phyloP scores from a whole-genome alignment of 2,797 vertebrate species.

The Chromobotia macracanthus region DNA sequence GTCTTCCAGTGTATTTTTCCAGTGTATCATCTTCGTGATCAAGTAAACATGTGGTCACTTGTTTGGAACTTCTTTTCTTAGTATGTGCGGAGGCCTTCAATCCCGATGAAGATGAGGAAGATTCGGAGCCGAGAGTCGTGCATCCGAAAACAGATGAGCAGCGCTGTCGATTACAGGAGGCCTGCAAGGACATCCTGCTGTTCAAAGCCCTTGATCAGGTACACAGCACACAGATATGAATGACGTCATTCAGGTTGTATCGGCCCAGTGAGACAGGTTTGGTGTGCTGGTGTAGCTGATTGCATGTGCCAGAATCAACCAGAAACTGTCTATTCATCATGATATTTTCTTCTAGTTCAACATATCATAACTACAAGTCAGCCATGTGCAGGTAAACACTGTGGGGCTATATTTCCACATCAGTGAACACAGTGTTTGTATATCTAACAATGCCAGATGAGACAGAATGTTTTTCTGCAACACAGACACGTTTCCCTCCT shows the following conservation, averaged over 20 bases:
- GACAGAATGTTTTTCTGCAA: background rate
- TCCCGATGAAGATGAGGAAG: constrained; percentile 96
- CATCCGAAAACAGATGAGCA: constrained; percentile 97
- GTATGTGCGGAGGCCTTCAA: constrained; percentile 97
- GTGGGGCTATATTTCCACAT: too few species aligned
- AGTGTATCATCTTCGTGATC: too few species aligned
- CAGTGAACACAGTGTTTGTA: background rate
- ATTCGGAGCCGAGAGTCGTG: constrained; percentile 91
- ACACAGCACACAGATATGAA: constrained; percentile 50
- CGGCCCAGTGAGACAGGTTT: constrained; percentile 7
- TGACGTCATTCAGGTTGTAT: background rate
- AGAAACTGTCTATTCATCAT: background rate
- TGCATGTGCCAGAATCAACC: background rate
- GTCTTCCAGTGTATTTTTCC: too few species aligned
- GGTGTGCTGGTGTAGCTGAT: background rate
- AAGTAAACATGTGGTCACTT: too few species aligned
- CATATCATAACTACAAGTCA: background rate
- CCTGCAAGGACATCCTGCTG: constrained; percentile 95
- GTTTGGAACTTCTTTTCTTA: constrained; percentile 61
- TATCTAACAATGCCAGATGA: background rate
- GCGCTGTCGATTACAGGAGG: constrained; percentile 93
- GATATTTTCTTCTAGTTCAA: background rate
- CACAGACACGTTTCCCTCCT: background rate
- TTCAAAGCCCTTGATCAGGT: constrained; percentile 99
- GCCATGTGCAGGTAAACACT: too few species aligned